Evolutionary conservation across 2,797 vertebrate genomes (phyloP), one percentile per base, ranked within the genome.

Genomic region (Silurus lanzhouensis): DNA sequence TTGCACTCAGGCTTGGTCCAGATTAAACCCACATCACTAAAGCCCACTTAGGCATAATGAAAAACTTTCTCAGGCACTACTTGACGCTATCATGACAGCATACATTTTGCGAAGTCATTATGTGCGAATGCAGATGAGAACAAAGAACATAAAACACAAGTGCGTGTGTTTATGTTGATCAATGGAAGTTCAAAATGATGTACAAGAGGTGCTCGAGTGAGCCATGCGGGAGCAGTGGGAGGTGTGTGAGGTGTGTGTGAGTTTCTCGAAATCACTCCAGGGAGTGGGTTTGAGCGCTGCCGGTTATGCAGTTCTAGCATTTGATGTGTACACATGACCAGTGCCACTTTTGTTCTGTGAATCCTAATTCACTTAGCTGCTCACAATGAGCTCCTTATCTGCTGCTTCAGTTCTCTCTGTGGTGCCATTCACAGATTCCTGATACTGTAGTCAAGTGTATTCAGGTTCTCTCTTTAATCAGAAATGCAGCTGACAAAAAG

Each of bases 401-500:
- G 20, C 84, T 90, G 89, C 84, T 88, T 87, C 82, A 86, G 88
- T 86, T 90, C 58, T 81, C 85, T 75, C 86, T 83, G 87, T 89
- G 89, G 87, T 90, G 91, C 91, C 88, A 91, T 91, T 93, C 83
- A 46, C 85, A 83, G 81, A 87, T 89, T 84, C 85, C 90, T 93
- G 93, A 93, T 93, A 87, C 87, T 88, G 85, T 82, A 83, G 88
- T 88, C 93, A 92, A 94, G 93, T 93, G 91, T 93, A 94, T 94
- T 94, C 92, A 92, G 94, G 92, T 93, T 93, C 91, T 92, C 91
- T 89, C 92, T 95, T 93, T 94, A 93, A 95, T 94, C 91, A 91
- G 87, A 88, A 85, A 90, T 94, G 91, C 92, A 90, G 92, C 87
- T 91, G 93, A 95, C 94, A 94, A 94, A 93, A 91, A 94, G 94